Base-by-base conservation (phyloP, 35 echinoderm and acorn worm species). In the Apostichopus californicus region DNA sequence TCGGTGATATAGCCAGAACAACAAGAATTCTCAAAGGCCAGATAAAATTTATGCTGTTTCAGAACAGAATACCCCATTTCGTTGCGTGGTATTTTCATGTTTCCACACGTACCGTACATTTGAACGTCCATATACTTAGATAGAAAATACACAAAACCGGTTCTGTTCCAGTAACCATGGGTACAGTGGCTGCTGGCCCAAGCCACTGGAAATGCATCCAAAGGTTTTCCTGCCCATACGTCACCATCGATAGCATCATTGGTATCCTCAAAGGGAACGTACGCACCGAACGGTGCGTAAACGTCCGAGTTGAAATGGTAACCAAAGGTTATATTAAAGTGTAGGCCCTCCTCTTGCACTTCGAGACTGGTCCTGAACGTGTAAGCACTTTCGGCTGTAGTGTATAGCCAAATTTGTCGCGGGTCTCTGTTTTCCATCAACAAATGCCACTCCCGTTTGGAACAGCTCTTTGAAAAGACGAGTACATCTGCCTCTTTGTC, bases 1-100 rank as follows among this genome's bases (percentile, higher is more conserved):
- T 95, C 90, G 5, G 91, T 95, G 57, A 95, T 95, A 77, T 92
- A 90, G 20, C 88, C 91, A 1, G 57, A 64, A 77, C 94, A 95
- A 15, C 88, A 73, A 72, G 91, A 92, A 81, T 92, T 90, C 70
- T 95, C 94, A 12, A 95, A 84, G 53, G 94, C 60, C n/a, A 95
- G 83, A 63, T 95, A 89, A 81, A 95, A 95, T 56, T 95, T 95
- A 64, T 95, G 77, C 8, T 81, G 70, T 25, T 64, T 75, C 8
- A 95, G 17, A 17, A 87, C 46, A 57, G 77, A 60, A 15, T n/a
- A 56, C 24, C 94, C 92, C 77, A 78, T 65, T 46, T 26, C 77
- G 18, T 28, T 65, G 64, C 61, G 15, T 24, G 54, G 77, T 25
- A 91, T 89, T 26, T 70, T 78, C 0, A 64, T 20, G 24, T 79